Conservation (phyloP, 1,140 invertebrate species). For the Drosophila mauritiana region DNA sequence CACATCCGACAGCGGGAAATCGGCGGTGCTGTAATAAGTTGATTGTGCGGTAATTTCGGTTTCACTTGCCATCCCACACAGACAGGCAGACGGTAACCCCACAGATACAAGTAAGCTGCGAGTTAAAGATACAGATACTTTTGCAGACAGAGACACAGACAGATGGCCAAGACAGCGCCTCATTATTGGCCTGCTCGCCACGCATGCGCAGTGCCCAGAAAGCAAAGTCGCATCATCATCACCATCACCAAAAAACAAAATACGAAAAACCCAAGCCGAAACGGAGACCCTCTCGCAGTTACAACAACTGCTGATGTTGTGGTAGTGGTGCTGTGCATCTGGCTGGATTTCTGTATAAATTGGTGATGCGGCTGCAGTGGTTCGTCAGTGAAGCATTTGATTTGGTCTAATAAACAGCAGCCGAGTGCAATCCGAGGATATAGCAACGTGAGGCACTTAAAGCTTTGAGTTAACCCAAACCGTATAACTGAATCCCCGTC, state of each 20-base stretch:
- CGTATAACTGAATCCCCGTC: slow-evolving; percentile 29
- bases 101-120: background rate
- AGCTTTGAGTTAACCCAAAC: slow-evolving; percentile 13
- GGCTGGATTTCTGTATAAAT: slow-evolving; percentile 83
- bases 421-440: slow-evolving; percentile 70
- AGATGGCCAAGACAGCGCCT: slow-evolving; percentile 32
- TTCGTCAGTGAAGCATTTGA: slow-evolving; percentile 84
- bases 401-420: slow-evolving; percentile 84
- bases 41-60: slow-evolving; percentile 84
- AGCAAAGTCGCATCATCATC: slow-evolving; percentile 72
- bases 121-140: slow-evolving; percentile 1
- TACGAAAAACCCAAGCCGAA: slow-evolving; percentile 15
- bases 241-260: slow-evolving; percentile 29
- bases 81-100: slow-evolving; percentile 28
- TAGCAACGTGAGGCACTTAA: slow-evolving; percentile 62
- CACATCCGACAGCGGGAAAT: slow-evolving; percentile 79
- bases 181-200: slow-evolving; percentile 78
- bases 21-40: slow-evolving; percentile 80
- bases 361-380: slow-evolving; percentile 79
- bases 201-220: slow-evolving; percentile 65
- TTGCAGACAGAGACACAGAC: slow-evolving; percentile 14
- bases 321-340: slow-evolving; percentile 59
- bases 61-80: slow-evolving; percentile 77
- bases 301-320: slow-evolving; percentile 19
- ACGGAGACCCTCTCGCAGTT: slow-evolving; percentile 47